A percentile compares a stretch with the other conserved stretches of the same genome.
Conservation (phyloP, 1,140 invertebrate species). For the Bombyx mandarina region DNA sequence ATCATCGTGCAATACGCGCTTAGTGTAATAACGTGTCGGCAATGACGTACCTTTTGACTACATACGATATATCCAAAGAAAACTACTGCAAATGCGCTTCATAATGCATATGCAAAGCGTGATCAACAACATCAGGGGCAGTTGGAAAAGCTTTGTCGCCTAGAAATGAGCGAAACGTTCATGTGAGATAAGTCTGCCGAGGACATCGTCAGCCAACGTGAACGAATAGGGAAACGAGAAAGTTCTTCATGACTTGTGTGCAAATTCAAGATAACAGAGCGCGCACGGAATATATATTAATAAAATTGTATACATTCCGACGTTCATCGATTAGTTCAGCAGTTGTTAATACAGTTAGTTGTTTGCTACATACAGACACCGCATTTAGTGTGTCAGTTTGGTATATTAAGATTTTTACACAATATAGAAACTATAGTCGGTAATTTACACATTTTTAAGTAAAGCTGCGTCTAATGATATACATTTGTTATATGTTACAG, state of each 20-base stretch:
- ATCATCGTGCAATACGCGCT: conserved; percentile 44
- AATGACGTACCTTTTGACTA: conserved; percentile 70
- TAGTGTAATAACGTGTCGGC: conserved; percentile 57
- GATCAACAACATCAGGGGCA: conserved; percentile 72
- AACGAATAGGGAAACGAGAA: conserved; percentile 11
- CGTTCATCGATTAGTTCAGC: conserved; percentile 21
- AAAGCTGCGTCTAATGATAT: not conserved
- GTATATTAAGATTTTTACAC: not conserved
- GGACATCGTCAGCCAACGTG: conserved; percentile 17
- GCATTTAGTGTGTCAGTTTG: not conserved
- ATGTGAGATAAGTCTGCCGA: conserved; percentile 37
- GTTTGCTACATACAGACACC: not conserved
- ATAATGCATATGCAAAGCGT: conserved; percentile 74
- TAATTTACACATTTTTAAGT: not conserved
- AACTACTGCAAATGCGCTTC: conserved; percentile 73
- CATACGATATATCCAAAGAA: conserved; percentile 72
- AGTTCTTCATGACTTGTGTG: conserved; percentile 11
- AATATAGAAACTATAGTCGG: no score
- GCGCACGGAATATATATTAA: not conserved
- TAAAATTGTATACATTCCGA: conserved; percentile 8
- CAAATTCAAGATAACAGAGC: not conserved
- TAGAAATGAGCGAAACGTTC: conserved; percentile 67
- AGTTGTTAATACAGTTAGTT: conserved; percentile 41
- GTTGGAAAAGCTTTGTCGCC: conserved; percentile 71
- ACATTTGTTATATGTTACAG: no score